Percentiles rank a stretch among this genome's conserved stretches.
These are phyloP conservation scores for Aleiodes leptofemur DNA, from an alignment of 2,888 invertebrate species.

Conservation along the genomic window DNA sequence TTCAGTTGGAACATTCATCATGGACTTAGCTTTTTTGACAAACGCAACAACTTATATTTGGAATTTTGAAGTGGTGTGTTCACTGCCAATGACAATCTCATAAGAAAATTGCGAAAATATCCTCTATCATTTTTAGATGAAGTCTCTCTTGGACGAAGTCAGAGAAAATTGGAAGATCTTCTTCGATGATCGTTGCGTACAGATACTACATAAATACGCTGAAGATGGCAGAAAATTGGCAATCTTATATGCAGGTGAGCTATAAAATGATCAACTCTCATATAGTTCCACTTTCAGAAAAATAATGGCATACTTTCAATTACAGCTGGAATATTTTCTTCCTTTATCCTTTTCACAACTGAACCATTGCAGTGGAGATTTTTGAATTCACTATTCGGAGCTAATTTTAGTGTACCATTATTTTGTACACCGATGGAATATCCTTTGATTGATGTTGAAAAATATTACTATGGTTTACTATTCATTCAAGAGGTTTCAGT, in stretches of 20 bases:
- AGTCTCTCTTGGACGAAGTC: slow-evolving; percentile 9
- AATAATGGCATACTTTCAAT: not conserved
- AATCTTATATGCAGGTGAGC: slow-evolving; percentile 20
- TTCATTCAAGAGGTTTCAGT: slow-evolving; percentile 5
- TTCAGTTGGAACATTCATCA: slow-evolving; percentile 11
- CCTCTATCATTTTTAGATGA: slow-evolving; percentile 10
- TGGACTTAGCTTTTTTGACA: slow-evolving; percentile 20
- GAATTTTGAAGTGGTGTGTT: not conserved
- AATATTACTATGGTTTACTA: slow-evolving; percentile 10
- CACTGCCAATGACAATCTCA: too few species aligned
- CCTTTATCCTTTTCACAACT: slow-evolving; percentile 7
- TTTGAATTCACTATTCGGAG: not conserved
- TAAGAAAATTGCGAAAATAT: too few species aligned
- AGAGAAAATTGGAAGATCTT: slow-evolving; percentile 20
- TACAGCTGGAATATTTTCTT: not conserved
- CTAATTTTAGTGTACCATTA: slow-evolving; percentile 11
- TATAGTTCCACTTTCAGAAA: not conserved
- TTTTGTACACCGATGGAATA: slow-evolving; percentile 27
- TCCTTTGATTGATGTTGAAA: slow-evolving; percentile 24
- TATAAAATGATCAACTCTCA: not conserved
- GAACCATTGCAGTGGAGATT: slow-evolving; percentile 31
- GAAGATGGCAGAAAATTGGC: slow-evolving; percentile 22
- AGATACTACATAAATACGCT: slow-evolving; percentile 26
- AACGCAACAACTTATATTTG: slow-evolving; percentile 17
- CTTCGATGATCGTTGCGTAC: not conserved